Base-by-base conservation (phyloP, 2,797 vertebrate genomes). In the Hyperoplus immaculatus region DNA sequence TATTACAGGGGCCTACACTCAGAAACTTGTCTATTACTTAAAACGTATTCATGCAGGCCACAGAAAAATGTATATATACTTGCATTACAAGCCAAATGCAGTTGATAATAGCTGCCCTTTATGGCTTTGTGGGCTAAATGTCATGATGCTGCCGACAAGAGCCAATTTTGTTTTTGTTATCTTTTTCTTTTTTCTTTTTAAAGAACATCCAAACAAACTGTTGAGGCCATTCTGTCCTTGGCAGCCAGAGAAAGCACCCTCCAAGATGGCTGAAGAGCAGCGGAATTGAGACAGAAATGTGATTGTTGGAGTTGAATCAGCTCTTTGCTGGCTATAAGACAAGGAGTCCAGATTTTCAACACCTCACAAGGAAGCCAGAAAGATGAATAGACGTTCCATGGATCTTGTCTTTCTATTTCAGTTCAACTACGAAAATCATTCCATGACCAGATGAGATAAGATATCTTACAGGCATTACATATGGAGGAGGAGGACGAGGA, bases 141-240 rank as follows among this genome's bases (percentile, higher is more conserved):
- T 93, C 92, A 94, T 59, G 63, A 80, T 62, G 84, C 89, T 80
- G 78, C 72, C 36, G 11, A 67, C 83, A 80, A 80, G 57, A 53
- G 45, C 49, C 29, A 29, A 29, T 29, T 29, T 29, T 73, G 45
- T 72, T 4, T 9, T 43, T 68, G 16, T 49, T 55, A 21, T 55
- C 49, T 50, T 38, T 64, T 15, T 39, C 39, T 62, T 42, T 15
- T 59, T 63, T 47, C 68, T 75, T 75, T 80, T 71, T 15, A 72
- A 69, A 62, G 74, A 81, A 84, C 36, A 82, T 87, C 87, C 61
- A 81, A 84, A 55, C 81, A 75, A 77, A 69, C 69, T 83, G 84
- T 82, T 81, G 78, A 87, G 89, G 80, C 71, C 77, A 77, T 79
- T 79, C 75, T 86, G 85, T 90, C 75, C 83, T 87, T 92, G 90